Percentiles rank a stretch among this genome's conserved stretches.
Evolutionary conservation across 2,888 invertebrate species (phyloP).

Genomic region (Drosophila anceps): DNA sequence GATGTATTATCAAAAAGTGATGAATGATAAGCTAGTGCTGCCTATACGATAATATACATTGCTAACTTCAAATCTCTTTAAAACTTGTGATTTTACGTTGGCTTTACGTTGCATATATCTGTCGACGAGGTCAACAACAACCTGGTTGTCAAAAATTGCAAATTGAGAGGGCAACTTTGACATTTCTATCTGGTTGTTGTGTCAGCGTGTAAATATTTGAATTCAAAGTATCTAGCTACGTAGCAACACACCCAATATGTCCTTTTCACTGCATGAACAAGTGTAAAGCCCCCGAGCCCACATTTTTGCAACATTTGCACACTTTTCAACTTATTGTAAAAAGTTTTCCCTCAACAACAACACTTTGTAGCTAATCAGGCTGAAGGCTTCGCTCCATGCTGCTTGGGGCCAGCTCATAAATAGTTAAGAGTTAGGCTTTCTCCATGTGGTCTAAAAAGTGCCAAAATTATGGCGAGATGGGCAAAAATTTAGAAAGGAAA

Average conservation of each 20-base stretch:
- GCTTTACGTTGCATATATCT: background rate
- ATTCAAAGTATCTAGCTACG: background rate
- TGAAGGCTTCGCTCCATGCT: constrained; percentile 1
- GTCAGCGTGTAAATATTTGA: background rate
- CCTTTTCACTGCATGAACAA: background rate
- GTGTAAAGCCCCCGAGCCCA: background rate
- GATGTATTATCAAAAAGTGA: too few species aligned
- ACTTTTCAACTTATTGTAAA: constrained; percentile 43
- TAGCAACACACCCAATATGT: background rate
- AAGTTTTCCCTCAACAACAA: constrained; percentile 35
- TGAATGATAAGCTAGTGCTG: too few species aligned
- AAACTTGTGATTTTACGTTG: too few species aligned
- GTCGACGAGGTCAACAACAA: background rate
- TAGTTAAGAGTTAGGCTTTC: constrained; percentile 20
- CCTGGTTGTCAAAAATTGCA: background rate
- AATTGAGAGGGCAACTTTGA: too few species aligned
- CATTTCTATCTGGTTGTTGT: background rate
- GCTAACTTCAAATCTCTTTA: too few species aligned
- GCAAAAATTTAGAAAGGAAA: background rate
- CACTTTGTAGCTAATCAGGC: constrained; percentile 40
- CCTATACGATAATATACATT: too few species aligned
- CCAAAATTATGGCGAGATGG: constrained; percentile 24
- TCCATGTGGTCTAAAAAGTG: constrained; percentile 17
- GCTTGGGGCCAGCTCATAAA: constrained; percentile 43
- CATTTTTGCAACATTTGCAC: constrained; percentile 16